These are phyloP conservation scores for Coluber constrictor DNA, from an alignment of 2,797 vertebrate species.

Conservation along the genomic window DNA sequence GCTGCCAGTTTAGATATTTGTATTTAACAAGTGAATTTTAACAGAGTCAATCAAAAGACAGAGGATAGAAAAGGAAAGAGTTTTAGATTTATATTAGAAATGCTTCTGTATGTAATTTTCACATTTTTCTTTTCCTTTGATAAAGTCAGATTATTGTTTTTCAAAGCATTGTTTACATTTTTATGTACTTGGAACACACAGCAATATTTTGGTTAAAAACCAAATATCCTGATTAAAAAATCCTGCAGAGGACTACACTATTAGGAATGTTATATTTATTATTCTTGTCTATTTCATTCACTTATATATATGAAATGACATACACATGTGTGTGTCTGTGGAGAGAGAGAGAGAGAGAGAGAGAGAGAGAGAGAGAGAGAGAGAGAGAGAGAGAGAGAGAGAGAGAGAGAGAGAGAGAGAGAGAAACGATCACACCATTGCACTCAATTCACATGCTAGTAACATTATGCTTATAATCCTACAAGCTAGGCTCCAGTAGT, in stretches of 20 bases:
- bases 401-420: too few relatives aligned
- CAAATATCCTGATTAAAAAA: neutral
- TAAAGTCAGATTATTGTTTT: neutral
- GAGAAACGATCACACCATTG: too few relatives aligned
- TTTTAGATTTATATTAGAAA: neutral
- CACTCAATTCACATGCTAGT: too few relatives aligned
- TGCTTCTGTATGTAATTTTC: neutral
- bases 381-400: too few relatives aligned
- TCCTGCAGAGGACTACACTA: neutral
- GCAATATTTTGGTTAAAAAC: neutral
- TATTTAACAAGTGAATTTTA: constrained; percentile 35
- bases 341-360: too few relatives aligned
- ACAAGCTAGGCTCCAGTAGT: too few relatives aligned
- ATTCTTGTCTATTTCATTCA: neutral
- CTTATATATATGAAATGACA: neutral
- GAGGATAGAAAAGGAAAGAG: neutral
- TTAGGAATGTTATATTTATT: neutral
- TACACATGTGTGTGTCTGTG: neutral
- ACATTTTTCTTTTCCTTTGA: constrained; percentile 17
- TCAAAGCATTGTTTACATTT: neutral
- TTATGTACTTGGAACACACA: neutral
- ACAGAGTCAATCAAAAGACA: constrained; percentile 20
- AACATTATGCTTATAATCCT: too few relatives aligned
- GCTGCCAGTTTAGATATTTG: constrained; percentile 16
- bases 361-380: too few relatives aligned